These are phyloP conservation scores for Urophycis tenuis DNA, from an alignment of 2,797 vertebrate species.

Conservation along the genomic window DNA sequence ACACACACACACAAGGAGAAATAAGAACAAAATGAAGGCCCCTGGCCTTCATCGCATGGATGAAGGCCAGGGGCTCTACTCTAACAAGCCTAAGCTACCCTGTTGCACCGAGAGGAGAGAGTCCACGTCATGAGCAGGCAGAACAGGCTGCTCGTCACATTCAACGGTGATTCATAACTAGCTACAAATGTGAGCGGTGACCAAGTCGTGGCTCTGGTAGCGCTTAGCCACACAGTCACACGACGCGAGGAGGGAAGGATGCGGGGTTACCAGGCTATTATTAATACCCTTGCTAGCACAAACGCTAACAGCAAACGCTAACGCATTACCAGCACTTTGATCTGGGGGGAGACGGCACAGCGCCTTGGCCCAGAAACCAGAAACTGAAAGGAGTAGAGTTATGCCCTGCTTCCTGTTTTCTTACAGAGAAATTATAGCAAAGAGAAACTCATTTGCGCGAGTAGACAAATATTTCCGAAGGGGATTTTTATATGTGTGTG, in stretches of 20 bases:
- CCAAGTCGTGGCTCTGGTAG: background rate
- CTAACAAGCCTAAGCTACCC: background rate
- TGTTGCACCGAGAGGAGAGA: background rate
- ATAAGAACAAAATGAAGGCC: too few species aligned
- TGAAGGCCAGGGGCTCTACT: background rate
- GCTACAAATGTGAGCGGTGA: background rate
- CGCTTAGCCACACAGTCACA: background rate
- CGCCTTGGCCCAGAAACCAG: too few species aligned
- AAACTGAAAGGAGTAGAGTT: too few species aligned
- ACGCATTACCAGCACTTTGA: too few species aligned
- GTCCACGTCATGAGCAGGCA: too few species aligned
- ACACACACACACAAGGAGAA: background rate
- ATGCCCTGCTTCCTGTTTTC: too few species aligned
- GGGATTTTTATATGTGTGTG: too few species aligned
- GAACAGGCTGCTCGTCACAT: background rate
- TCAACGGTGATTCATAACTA: background rate
- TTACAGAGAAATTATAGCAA: too few species aligned
- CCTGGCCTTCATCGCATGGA: background rate
- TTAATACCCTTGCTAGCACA: background rate
- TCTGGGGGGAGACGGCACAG: too few species aligned
- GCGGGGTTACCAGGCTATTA: background rate
- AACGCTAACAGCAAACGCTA: too few species aligned
- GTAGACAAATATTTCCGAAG: too few species aligned
- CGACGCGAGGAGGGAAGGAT: background rate
- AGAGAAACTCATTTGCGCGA: too few species aligned